Evolutionary conservation across 2,888 invertebrate species (phyloP), one percentile per base, ranked within the genome.

Genomic region (Pyrgus malvae): DNA sequence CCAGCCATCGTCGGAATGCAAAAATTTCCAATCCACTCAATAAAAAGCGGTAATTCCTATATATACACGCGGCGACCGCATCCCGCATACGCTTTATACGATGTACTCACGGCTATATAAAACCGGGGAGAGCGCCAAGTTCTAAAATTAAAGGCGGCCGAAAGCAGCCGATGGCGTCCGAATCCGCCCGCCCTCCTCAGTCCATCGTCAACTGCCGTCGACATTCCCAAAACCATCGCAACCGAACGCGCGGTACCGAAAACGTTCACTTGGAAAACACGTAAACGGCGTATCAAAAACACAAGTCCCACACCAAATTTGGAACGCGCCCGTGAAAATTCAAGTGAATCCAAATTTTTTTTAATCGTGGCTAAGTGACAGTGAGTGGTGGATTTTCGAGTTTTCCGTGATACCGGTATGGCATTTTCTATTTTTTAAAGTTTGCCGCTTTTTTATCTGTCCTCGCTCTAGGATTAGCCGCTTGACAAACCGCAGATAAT

Each of bases 101-200:
- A 88, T 88, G 88, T 88, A 89, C 88, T 89, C 89, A 89, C 87
- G 83, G 80, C 89, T 90, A 90, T 88, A 89, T 89, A 87, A 89
- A 89, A 88, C 90, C 88, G 90, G 92, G 91, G 91, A 88, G 86
- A 89, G 88, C 91, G 92, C 92, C 92, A 92, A 92, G 88, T 90
- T 92, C 92, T 92, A 92, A 91, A 90, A 90, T 89, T 92, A 92
- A 90, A 82, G 81, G 74, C 78, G 81, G 74, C 79, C 86, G 84
- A 90, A 80, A 72, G 78, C 74, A 78, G 67, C 85, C 89, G 88
- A 87, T 70, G 70, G 74, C 73, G 63, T 59, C 77, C 87, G 88
- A 86, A 69, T 67, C 76, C 81, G 79, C 80, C 84, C 88, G 88
- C 87, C 87, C 88, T 84, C 83, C 83, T 86, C 89, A 90, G 89